A percentile compares a stretch with the other conserved stretches of the same genome.
These are phyloP conservation scores for Achlya flavicornis DNA, from an alignment of 2,888 invertebrate species.

Conservation along the genomic window DNA sequence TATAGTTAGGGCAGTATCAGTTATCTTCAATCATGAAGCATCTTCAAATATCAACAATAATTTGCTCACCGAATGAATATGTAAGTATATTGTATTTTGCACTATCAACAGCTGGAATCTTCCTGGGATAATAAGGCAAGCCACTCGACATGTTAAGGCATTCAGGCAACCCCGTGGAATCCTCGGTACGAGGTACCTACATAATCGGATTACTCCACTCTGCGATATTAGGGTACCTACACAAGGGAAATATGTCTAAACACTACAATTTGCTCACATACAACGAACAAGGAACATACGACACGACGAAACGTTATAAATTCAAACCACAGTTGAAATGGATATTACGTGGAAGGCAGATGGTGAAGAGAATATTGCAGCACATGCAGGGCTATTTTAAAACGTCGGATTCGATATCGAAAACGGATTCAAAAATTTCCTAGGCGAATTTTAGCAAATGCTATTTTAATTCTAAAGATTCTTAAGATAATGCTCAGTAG, in stretches of 20 bases:
- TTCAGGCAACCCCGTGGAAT: conserved; percentile 39
- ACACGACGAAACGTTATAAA: background rate
- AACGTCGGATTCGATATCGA: too few species aligned
- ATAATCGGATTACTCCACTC: conserved; percentile 72
- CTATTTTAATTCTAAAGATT: too few species aligned
- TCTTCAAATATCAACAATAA: background rate
- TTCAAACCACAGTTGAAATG: background rate
- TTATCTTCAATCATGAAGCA: too few species aligned
- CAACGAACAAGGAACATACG: conserved; percentile 17
- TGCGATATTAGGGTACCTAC: conserved; percentile 62
- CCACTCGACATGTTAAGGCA: conserved; percentile 37
- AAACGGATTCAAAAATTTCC: too few species aligned
- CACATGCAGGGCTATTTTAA: too few species aligned
- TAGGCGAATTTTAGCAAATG: too few species aligned
- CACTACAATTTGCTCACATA: conserved; percentile 48
- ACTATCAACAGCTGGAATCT: conserved; percentile 18
- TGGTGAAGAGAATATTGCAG: background rate
- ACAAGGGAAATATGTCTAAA: conserved; percentile 74
- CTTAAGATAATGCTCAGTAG: too few species aligned
- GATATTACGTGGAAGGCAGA: background rate
- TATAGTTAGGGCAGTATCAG: background rate
- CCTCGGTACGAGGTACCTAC: conserved; percentile 40
- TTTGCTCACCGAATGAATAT: background rate
- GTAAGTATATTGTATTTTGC: background rate
- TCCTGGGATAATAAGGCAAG: conserved; percentile 27